A percentile compares a stretch with the other conserved stretches of the same genome.
Evolutionary conservation across 1,140 invertebrate species (phyloP).

Genomic region (Tenebrio molitor): DNA sequence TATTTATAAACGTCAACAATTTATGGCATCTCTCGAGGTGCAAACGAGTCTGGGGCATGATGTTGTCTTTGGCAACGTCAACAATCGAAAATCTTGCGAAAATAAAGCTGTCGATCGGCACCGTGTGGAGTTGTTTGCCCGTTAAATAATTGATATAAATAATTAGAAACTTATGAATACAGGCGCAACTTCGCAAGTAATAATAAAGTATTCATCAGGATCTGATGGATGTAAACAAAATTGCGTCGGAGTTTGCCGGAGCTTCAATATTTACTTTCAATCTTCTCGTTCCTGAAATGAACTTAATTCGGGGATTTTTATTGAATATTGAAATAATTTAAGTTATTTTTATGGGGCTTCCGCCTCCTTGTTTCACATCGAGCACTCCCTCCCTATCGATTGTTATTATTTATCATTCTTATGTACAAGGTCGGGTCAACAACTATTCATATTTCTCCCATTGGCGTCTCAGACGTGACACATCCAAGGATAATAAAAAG

Average conservation of each 20-base stretch:
- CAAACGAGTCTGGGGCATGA: too few relatives aligned
- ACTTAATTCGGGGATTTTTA: slow-evolving; percentile 34
- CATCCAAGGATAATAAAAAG: too few relatives aligned
- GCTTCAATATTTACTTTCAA: slow-evolving; percentile 39
- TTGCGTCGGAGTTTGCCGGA: slow-evolving; percentile 22
- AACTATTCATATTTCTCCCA: too few relatives aligned
- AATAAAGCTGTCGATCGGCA: too few relatives aligned
- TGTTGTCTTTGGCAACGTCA: too few relatives aligned
- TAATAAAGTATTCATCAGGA: slow-evolving; percentile 38
- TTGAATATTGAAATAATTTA: slow-evolving; percentile 34
- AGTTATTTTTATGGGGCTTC: slow-evolving; percentile 16
- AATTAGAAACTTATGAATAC: slow-evolving; percentile 41
- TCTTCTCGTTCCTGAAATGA: slow-evolving; percentile 34
- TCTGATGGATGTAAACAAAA: slow-evolving; percentile 40
- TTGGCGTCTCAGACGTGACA: too few relatives aligned
- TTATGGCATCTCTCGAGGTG: not conserved
- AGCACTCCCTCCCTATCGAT: not conserved
- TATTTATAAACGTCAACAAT: not conserved
- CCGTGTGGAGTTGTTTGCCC: too few relatives aligned
- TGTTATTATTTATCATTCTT: slow-evolving; percentile 11
- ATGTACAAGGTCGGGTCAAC: too few relatives aligned
- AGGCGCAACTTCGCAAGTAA: slow-evolving; percentile 28
- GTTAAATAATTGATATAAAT: slow-evolving; percentile 34
- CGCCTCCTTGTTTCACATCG: not conserved
- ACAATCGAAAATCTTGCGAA: too few relatives aligned